Base-by-base conservation (phyloP, 2,888 invertebrate species). In the Ochropleura leucogaster region DNA sequence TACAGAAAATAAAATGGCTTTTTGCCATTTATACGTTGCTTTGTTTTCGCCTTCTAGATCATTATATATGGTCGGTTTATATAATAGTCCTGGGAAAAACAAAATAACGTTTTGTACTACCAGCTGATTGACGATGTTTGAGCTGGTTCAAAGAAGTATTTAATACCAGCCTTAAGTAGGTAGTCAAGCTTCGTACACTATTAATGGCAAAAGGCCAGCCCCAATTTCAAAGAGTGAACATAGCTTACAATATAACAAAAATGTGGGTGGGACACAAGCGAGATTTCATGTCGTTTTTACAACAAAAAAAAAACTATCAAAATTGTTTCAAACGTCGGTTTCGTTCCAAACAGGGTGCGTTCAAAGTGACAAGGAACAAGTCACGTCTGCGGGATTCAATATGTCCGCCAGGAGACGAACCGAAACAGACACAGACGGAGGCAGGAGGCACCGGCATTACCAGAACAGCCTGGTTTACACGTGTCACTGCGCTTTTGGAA, bases 311-410 rank as follows among this genome's bases (percentile, higher is more conserved):
- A 3, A 46, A 73, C 6, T 74, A 80, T 82, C 86, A 86, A 86
- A 68, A 74, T 12, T 49, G 2, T 40, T 67, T 14, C 4, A 8
- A n/a, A 18, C 10, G 14, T 65, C n/a, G n/a, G n/a, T n/a, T n/a
- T n/a, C 7, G 1, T 16, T 46, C 16, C 16, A 16, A 59, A 71
- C 71, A 67, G 77, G 69, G 80, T 75, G 81, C 74, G 77, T 77
- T 80, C 82, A 59, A 71, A 76, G 79, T 74, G 63, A 79, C 83
- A 72, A 82, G 87, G 74, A 72, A 77, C 80, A 70, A 85, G 88
- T 88, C 89, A 89, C 88, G 89, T 89, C 82, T 74, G 72, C 40
- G 67, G 81, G 82, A 88, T 89, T 85, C 89, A 89, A 89, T 89
- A 89, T 88, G 88, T 88, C 85, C 74, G 71, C 70, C 70, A 44